Evolutionary conservation across 92 coral and sea anemone genomes (phyloP).

Genomic region (Galaxea fascicularis): DNA sequence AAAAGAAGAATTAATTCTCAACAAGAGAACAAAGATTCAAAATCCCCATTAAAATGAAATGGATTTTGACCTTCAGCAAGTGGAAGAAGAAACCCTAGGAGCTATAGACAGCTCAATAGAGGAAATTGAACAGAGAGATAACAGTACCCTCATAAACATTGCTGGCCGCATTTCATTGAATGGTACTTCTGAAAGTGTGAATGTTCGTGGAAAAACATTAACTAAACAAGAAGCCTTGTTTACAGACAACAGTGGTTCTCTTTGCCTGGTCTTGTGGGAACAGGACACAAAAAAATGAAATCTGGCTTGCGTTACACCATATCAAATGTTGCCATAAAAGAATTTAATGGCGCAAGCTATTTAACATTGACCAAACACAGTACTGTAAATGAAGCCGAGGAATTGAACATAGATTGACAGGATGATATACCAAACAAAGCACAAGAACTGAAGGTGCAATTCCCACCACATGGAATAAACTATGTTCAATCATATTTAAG

Average conservation of each 20-base stretch:
- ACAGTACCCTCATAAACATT: conserved; percentile 46
- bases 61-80: conserved; percentile 49
- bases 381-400: conserved; percentile 27
- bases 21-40: conserved; percentile 65
- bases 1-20: conserved; percentile 67
- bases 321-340: conserved; percentile 52
- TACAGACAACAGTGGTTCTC: conserved; percentile 57
- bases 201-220: conserved; percentile 55
- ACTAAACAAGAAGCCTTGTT: conserved; percentile 61
- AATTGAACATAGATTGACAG: conserved; percentile 47
- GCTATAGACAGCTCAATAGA: conserved; percentile 50
- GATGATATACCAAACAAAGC: conserved; percentile 46
- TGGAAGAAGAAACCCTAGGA: conserved; percentile 42
- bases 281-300: conserved; percentile 49
- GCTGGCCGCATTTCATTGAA: conserved; percentile 48
- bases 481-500: conserved; percentile 48
- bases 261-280: conserved; percentile 65
- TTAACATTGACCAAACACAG: conserved; percentile 63
- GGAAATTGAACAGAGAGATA: conserved; percentile 36
- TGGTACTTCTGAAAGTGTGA: conserved; percentile 56
- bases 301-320: conserved; percentile 47
- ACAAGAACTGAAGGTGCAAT: conserved; percentile 46
- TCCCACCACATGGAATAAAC: conserved; percentile 64
- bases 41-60: conserved; percentile 43
- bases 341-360: conserved; percentile 49